phyloP scores from a whole-genome alignment of 2,113 vertebrate genomes.

The Mormyrus iriodes region DNA sequence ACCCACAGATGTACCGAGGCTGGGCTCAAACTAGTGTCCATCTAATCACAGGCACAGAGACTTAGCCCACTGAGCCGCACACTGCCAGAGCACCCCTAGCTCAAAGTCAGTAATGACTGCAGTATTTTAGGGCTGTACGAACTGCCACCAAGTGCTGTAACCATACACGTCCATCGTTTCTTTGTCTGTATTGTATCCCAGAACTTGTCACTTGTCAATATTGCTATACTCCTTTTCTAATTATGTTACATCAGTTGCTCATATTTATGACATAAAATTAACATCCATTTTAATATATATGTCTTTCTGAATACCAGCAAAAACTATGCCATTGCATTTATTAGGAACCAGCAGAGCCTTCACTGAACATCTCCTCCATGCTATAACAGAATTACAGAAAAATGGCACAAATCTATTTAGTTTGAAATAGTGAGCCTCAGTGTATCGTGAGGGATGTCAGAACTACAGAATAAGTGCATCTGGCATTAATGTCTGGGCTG shows the following conservation, averaged over 20 bases:
- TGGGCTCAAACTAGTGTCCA: too few relatives aligned
- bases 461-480: not conserved
- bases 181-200: not conserved
- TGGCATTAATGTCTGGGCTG: not conserved
- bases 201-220: not conserved
- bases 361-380: not conserved
- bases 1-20: too few relatives aligned
- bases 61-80: too few relatives aligned
- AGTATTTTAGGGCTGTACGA: not conserved
- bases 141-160: not conserved
- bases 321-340: not conserved
- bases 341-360: not conserved
- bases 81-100: not conserved
- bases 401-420: not conserved
- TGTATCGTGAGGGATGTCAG: not conserved
- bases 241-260: not conserved
- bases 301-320: not conserved
- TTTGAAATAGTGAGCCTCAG: not conserved
- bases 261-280: constrained; percentile 28
- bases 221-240: not conserved
- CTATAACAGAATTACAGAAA: not conserved
- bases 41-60: too few relatives aligned
- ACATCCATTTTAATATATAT: constrained; percentile 9
- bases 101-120: not conserved
- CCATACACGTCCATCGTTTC: not conserved